phyloP scores from a whole-genome alignment of 2,888 invertebrate species.

The Nebria salina region DNA sequence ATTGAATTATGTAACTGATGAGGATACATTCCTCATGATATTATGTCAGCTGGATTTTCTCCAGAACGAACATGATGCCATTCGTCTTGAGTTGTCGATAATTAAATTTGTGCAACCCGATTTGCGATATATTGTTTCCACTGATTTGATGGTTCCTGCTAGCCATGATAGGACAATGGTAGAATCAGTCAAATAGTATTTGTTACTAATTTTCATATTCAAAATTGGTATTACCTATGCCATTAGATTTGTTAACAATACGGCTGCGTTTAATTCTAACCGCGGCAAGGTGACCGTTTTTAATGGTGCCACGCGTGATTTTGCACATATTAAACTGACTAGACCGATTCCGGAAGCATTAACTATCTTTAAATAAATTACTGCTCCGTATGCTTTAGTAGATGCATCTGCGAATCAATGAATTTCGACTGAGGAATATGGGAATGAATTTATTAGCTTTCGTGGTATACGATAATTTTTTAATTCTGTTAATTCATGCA shows the following conservation, averaged over 20 bases:
- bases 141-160: slow-evolving; percentile 19
- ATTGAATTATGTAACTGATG: slow-evolving; percentile 7
- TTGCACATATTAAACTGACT: too few relatives aligned
- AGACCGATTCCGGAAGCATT: too few relatives aligned
- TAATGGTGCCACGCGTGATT: too few relatives aligned
- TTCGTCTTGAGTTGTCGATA: slow-evolving; percentile 13
- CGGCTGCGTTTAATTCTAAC: too few relatives aligned
- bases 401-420: background rate
- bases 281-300: too few relatives aligned
- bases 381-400: slow-evolving; percentile 11
- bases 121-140: slow-evolving; percentile 23
- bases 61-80: slow-evolving; percentile 17
- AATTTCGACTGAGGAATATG: background rate
- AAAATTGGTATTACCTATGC: slow-evolving; percentile 15
- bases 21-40: slow-evolving; percentile 12
- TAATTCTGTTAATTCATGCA: slow-evolving; percentile 3
- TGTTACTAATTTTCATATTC: background rate
- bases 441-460: background rate
- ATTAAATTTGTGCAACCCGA: slow-evolving; percentile 22
- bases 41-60: slow-evolving; percentile 19
- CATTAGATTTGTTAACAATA: slow-evolving; percentile 2
- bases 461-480: background rate
- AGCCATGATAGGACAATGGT: slow-evolving; percentile 20
- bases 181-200: slow-evolving; percentile 20
- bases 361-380: background rate